Evolutionary conservation across 2,797 vertebrate species (phyloP).

Genomic region (Alectoris magna): DNA sequence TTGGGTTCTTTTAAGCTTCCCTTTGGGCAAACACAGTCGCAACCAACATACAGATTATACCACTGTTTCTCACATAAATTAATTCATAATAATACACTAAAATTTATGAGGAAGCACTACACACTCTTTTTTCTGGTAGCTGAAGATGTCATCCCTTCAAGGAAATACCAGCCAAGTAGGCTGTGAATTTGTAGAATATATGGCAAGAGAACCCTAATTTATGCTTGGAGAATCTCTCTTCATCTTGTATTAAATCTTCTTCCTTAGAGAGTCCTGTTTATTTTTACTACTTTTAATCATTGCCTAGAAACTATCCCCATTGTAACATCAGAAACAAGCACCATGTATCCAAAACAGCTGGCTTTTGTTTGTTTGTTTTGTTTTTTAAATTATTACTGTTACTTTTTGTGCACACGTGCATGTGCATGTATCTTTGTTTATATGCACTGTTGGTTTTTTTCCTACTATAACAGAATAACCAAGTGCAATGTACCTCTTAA

Average conservation of each 20-base stretch:
- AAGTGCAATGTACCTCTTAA: neutral
- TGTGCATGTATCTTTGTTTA: neutral
- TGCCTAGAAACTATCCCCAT: neutral
- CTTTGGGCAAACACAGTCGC: neutral
- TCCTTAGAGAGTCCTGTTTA: accelerated
- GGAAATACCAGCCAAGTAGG: neutral
- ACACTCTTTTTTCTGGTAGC: neutral
- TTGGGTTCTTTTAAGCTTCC: neutral
- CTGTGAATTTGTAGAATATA: neutral
- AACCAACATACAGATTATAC: neutral
- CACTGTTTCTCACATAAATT: neutral
- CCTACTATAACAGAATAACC: neutral
- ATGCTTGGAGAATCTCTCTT: neutral
- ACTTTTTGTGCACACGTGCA: neutral
- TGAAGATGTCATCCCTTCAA: neutral
- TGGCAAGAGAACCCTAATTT: neutral
- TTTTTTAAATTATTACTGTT: too few relatives aligned
- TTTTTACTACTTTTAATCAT: neutral
- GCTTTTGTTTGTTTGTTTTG: too few relatives aligned
- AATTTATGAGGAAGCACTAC: neutral
- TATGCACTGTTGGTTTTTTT: neutral
- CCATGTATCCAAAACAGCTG: neutral
- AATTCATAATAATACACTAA: neutral
- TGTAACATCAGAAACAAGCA: neutral
- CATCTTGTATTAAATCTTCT: neutral